Evolutionary conservation across 2,113 vertebrate species (phyloP).

Genomic region (Prolemur simus): DNA sequence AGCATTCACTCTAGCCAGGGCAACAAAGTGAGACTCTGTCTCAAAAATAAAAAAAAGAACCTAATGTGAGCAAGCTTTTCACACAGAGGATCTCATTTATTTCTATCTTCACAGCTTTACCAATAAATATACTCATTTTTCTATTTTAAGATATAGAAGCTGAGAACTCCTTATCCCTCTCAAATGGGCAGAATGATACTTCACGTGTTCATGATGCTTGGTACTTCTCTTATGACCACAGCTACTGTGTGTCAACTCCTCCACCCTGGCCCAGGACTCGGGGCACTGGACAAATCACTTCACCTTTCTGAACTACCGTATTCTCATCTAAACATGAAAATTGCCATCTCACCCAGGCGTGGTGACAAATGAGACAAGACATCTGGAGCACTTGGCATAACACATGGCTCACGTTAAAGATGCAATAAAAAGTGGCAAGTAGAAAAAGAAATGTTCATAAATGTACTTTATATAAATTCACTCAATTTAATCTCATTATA

Average conservation of each 20-base stretch:
- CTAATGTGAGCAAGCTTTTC: not conserved
- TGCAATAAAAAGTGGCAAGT: fast-evolving
- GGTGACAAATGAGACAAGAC: fast-evolving
- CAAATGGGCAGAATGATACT: fast-evolving
- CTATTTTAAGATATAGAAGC: not conserved
- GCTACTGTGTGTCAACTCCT: not conserved
- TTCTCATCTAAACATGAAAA: not conserved
- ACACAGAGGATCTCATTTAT: not conserved
- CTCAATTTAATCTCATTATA: not conserved
- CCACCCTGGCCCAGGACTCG: fast-evolving
- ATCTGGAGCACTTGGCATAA: fast-evolving
- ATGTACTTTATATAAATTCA: no score
- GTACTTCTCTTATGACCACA: not conserved
- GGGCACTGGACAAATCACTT: not conserved
- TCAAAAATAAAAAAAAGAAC: not conserved
- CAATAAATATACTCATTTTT: not conserved
- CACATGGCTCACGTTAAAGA: fast-evolving
- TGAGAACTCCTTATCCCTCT: not conserved
- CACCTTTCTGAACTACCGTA: not conserved
- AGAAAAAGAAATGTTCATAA: not conserved
- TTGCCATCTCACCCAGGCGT: fast-evolving
- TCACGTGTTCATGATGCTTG: no score
- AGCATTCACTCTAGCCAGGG: no score
- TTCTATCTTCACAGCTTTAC: not conserved
- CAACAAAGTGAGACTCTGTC: no score